Evolutionary conservation across 2,888 invertebrate genomes (phyloP), one percentile per base, ranked within the genome.

Genomic region (Bhutanitis thaidina): DNA sequence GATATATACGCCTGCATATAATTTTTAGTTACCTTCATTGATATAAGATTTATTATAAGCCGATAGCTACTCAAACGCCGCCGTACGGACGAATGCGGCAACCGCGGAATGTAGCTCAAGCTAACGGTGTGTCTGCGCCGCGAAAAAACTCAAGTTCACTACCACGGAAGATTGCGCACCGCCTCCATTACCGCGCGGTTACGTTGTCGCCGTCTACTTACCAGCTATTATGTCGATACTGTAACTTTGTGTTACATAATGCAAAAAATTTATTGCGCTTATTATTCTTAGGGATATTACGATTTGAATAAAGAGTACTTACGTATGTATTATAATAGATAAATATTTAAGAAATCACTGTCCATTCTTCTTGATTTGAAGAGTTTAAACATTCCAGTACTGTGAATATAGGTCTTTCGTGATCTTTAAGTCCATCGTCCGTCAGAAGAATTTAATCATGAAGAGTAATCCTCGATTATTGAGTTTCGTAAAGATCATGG

Each of bases 71-170:
- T 53, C 78, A 77, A 74, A 78, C 84, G 71, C 83, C 84, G 65
- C 72, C 65, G 57, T 43, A 76, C 76, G 82, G 77, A 60, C 57
- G 65, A 62, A 55, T 58, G 69, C 67, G 68, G 63, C 72, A 77
- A 82, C 83, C 74, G 78, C 80, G 85, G 87, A 85, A 89, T 88
- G 85, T 88, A 82, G 89, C 84, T 65, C 88, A 83, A 79, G 67
- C 70, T 88, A 88, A 88, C 87, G 87, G 87, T 86, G 74, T 71
- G 70, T 70, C 69, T 62, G 71, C 74, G 73, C 74, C 61, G 82
- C 80, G 79, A 85, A 89, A 88, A 87, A 86, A 86, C 79, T 79
- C 86, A 89, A 88, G 88, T 89, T 89, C 88, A 87, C 86, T 88
- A 87, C 82, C 87, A 81, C 77, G 88, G 84, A 85, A 86, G 85